Conservation (phyloP, 2,113 vertebrate genomes). For the Eudyptes chrysolophus region DNA sequence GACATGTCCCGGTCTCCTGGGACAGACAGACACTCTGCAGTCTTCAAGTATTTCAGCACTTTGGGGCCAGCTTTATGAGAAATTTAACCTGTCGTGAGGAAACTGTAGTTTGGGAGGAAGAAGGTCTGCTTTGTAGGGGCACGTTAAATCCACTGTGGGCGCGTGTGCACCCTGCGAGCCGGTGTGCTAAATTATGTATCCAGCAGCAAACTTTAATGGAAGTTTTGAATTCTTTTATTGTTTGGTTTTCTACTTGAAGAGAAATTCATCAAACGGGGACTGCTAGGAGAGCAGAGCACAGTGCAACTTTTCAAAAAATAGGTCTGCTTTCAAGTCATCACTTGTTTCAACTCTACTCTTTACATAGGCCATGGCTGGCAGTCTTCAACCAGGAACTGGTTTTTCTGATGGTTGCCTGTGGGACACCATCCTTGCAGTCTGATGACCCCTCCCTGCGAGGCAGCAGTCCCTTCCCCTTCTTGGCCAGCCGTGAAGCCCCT, state of each 20-base stretch:
- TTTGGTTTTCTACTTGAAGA: not conserved
- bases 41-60: not conserved
- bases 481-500: rapidly evolving
- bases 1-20: too few relatives aligned
- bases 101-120: not conserved
- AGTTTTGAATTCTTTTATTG: not conserved
- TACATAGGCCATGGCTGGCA: too few relatives aligned
- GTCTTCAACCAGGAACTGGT: not conserved
- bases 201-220: not conserved
- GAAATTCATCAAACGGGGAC: not conserved
- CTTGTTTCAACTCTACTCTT: not conserved
- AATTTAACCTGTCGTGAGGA: not conserved
- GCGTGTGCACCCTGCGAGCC: rapidly evolving
- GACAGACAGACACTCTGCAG: rapidly evolving
- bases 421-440: not conserved
- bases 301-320: not conserved
- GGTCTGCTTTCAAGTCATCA: not conserved
- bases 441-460: not conserved
- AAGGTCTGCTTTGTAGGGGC: not conserved
- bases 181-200: not conserved
- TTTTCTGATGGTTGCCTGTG: not conserved
- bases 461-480: not conserved
- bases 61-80: not conserved
- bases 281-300: not conserved
- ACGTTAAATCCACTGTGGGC: rapidly evolving